phyloP scores from a whole-genome alignment of 2,888 invertebrate species.

The Drosophila buzzatii region DNA sequence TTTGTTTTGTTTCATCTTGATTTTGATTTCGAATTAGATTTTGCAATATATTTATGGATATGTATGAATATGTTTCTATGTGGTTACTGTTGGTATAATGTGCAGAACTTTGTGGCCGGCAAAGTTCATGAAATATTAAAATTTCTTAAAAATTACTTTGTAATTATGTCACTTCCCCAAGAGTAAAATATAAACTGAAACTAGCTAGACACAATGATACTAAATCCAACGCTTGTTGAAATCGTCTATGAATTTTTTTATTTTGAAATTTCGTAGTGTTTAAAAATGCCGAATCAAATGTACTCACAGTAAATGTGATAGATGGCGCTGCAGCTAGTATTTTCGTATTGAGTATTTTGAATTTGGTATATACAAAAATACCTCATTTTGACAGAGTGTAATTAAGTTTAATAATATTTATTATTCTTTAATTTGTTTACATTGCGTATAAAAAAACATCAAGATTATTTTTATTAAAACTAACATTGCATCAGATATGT shows the following conservation, averaged over 20 bases:
- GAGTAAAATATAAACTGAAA: slow-evolving; percentile 31
- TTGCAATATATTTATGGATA: too few relatives aligned
- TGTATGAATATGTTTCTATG: not conserved
- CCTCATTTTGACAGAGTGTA: not conserved
- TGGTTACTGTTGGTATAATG: not conserved
- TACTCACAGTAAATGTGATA: not conserved
- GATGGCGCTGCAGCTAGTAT: slow-evolving; percentile 31
- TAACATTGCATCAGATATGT: not conserved
- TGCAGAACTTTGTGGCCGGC: slow-evolving; percentile 35
- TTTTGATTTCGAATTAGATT: not conserved
- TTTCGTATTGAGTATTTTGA: not conserved
- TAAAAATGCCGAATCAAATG: not conserved
- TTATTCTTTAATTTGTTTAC: not conserved
- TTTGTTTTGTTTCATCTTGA: slow-evolving; percentile 45
- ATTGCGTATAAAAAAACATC: not conserved
- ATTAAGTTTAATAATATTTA: not conserved
- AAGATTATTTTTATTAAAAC: not conserved
- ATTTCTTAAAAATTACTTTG: slow-evolving; percentile 25
- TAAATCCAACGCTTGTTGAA: slow-evolving; percentile 22
- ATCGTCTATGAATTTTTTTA: not conserved
- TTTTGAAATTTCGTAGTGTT: slow-evolving; percentile 30
- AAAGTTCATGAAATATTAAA: slow-evolving; percentile 33
- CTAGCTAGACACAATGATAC: slow-evolving; percentile 1
- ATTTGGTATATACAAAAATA: not conserved
- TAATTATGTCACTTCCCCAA: slow-evolving; percentile 23